These are phyloP conservation scores for Coendou prehensilis DNA, from an alignment of 2,797 vertebrate genomes.

Conservation along the genomic window DNA sequence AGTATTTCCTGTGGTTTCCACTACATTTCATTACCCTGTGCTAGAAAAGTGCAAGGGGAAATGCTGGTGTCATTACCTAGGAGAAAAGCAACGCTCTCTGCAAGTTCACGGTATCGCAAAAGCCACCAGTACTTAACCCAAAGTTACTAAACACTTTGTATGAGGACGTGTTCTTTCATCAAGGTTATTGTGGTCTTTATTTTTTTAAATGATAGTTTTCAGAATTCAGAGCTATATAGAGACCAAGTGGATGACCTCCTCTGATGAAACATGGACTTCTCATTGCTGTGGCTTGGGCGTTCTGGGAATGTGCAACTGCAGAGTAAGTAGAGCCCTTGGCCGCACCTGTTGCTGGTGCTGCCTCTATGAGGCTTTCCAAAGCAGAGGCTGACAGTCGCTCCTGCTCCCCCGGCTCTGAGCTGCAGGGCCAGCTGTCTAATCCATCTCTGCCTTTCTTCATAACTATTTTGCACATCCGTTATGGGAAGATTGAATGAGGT, in stretches of 20 bases:
- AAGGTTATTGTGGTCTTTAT: not conserved
- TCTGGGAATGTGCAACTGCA: not conserved
- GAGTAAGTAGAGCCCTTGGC: not conserved
- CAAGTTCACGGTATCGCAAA: not conserved
- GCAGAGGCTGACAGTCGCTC: not conserved
- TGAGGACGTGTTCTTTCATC: not conserved
- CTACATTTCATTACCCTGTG: constrained; percentile 1
- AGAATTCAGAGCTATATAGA: not conserved
- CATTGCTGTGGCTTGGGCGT: not conserved
- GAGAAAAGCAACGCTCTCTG: not conserved
- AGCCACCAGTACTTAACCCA: not conserved
- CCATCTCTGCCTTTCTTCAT: not conserved
- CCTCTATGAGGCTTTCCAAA: not conserved
- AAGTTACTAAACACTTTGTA: not conserved
- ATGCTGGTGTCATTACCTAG: not conserved
- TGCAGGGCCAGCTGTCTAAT: not conserved
- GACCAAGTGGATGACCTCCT: not conserved
- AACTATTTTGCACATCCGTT: not conserved
- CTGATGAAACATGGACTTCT: not conserved
- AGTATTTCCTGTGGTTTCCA: constrained; percentile 66
- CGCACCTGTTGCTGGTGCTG: not conserved
- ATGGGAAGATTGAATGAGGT: not conserved
- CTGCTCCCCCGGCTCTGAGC: not conserved
- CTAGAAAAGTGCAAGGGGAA: not conserved
- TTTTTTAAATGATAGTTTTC: not conserved